These are phyloP conservation scores for Operophtera brumata DNA, from an alignment of 2,888 invertebrate species.

Conservation along the genomic window DNA sequence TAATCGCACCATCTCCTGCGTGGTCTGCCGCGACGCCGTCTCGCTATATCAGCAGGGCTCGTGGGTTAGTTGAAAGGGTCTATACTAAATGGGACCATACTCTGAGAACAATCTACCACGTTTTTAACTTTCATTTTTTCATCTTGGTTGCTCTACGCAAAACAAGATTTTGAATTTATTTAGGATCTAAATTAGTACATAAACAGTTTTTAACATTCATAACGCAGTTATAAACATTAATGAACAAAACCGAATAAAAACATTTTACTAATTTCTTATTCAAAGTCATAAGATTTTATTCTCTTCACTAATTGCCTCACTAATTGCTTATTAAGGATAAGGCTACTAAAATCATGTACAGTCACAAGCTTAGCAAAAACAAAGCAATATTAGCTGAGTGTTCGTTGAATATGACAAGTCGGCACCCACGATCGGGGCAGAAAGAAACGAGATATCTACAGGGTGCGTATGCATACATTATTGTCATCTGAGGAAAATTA, in stretches of 20 bases:
- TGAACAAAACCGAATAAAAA: background rate
- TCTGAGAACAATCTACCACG: too few relatives aligned
- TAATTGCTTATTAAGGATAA: slow-evolving; percentile 10
- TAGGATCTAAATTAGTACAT: too few relatives aligned
- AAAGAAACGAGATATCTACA: slow-evolving; percentile 28
- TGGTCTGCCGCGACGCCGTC: too few relatives aligned
- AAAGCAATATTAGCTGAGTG: slow-evolving; percentile 41
- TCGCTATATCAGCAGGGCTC: too few relatives aligned
- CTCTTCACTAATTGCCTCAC: slow-evolving; percentile 3
- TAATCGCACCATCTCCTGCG: too few relatives aligned
- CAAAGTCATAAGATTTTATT: background rate
- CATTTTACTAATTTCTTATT: background rate
- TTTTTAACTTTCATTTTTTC: background rate
- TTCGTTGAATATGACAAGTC: slow-evolving; percentile 61
- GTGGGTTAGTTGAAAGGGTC: too few relatives aligned
- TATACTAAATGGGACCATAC: too few relatives aligned
- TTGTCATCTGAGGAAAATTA: background rate
- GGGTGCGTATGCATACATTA: slow-evolving; percentile 7
- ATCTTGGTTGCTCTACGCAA: background rate
- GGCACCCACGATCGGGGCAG: slow-evolving; percentile 63
- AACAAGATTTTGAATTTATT: background rate
- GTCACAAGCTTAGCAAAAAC: slow-evolving; percentile 50
- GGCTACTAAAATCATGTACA: slow-evolving; percentile 12
- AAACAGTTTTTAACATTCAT: background rate
- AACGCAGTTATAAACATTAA: background rate